These are phyloP conservation scores for Melanotaenia trifasciata DNA, from an alignment of 2,797 vertebrate species.

Conservation along the genomic window DNA sequence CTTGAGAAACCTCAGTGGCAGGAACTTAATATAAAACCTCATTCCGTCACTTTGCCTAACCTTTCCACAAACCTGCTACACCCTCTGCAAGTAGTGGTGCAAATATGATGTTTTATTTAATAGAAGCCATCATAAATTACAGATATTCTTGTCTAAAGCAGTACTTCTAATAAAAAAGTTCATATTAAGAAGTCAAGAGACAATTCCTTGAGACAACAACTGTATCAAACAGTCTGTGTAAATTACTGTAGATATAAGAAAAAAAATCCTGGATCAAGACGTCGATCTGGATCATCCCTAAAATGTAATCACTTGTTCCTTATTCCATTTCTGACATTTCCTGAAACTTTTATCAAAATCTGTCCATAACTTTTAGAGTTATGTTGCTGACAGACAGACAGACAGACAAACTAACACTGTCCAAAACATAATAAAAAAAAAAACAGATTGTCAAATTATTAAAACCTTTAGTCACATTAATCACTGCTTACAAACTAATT, in stretches of 20 bases:
- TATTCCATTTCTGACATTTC: too few species aligned
- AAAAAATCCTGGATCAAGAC: background rate
- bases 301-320: too few species aligned
- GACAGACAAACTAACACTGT: too few species aligned
- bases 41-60: conserved; percentile 60
- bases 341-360: too few species aligned
- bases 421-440: too few species aligned
- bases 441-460: too few species aligned
- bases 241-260: background rate
- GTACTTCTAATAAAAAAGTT: background rate
- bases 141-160: background rate
- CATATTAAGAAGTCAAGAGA: background rate
- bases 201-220: background rate
- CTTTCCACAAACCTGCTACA: conserved; percentile 27
- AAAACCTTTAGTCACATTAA: too few species aligned
- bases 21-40: conserved; percentile 50
- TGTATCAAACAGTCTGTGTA: background rate
- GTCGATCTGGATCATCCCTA: too few species aligned
- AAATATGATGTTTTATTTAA: conserved; percentile 16
- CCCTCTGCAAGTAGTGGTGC: conserved; percentile 3
- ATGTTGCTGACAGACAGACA: too few species aligned
- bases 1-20: conserved; percentile 60
- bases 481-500: too few species aligned
- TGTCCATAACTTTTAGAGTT: too few species aligned
- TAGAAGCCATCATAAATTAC: background rate